These are phyloP conservation scores for Dryobota labecula DNA, from an alignment of 2,888 invertebrate genomes.

Conservation along the genomic window DNA sequence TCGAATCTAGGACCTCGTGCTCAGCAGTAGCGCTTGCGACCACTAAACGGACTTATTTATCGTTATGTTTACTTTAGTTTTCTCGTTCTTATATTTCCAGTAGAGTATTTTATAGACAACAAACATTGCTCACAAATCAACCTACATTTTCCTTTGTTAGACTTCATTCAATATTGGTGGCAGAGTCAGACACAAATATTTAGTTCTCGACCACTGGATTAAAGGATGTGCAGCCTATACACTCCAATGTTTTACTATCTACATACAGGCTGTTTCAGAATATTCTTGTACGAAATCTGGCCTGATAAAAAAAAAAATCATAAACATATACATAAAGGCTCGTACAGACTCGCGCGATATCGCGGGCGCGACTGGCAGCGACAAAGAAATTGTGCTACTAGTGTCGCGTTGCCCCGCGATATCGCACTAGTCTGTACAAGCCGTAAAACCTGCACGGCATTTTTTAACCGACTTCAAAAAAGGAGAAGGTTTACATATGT, in stretches of 20 bases:
- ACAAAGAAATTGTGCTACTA: no score
- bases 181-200: slow-evolving; percentile 28
- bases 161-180: slow-evolving; percentile 6
- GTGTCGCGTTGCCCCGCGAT: no score
- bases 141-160: slow-evolving; percentile 2
- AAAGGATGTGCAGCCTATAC: slow-evolving; percentile 28
- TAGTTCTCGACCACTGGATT: slow-evolving; percentile 10
- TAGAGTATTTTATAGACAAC: not conserved
- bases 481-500: no score
- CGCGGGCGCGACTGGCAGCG: no score
- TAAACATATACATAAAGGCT: no score
- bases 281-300: not conserved
- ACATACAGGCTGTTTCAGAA: not conserved
- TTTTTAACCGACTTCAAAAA: no score
- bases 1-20: no score
- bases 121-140: not conserved
- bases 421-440: no score
- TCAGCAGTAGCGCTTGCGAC: no score
- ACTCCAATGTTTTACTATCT: slow-evolving; percentile 5
- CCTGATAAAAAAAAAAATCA: not conserved
- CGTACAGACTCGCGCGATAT: no score
- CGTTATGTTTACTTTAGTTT: not conserved
- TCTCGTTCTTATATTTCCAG: not conserved
- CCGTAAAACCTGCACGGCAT: no score
- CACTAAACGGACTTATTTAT: not conserved